These are phyloP conservation scores for Helicoverpa zea DNA, from an alignment of 1,140 invertebrate species.

Conservation along the genomic window DNA sequence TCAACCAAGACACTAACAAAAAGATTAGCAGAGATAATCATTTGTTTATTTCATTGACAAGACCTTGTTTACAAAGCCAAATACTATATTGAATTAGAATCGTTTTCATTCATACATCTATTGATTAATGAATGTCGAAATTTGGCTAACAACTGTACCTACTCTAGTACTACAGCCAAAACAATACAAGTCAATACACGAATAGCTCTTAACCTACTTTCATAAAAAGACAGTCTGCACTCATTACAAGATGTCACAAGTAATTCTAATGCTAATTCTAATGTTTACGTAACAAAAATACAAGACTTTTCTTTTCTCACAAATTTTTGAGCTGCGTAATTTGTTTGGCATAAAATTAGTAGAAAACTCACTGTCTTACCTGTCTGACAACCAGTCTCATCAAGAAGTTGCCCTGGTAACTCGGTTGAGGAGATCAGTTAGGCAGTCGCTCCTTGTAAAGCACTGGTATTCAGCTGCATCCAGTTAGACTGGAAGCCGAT, in stretches of 20 bases:
- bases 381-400: too few species aligned
- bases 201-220: constrained; percentile 8
- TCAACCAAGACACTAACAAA: too few species aligned
- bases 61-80: background rate
- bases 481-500: too few species aligned
- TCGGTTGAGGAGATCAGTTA: too few species aligned
- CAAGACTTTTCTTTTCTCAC: background rate
- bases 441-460: too few species aligned
- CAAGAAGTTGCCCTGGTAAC: too few species aligned
- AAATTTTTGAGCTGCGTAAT: too few species aligned
- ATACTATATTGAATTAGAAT: background rate
- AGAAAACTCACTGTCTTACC: too few species aligned
- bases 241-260: background rate
- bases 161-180: background rate
- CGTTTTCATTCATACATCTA: background rate
- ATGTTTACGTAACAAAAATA: background rate
- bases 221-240: background rate
- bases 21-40: too few species aligned
- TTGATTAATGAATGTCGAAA: constrained; percentile 9
- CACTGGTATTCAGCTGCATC: too few species aligned
- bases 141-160: background rate
- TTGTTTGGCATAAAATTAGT: too few species aligned
- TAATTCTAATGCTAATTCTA: constrained; percentile 8
- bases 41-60: too few species aligned
- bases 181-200: constrained; percentile 17